Base-by-base conservation (phyloP, 2,797 vertebrate species). In the Nyctalus aviator region DNA sequence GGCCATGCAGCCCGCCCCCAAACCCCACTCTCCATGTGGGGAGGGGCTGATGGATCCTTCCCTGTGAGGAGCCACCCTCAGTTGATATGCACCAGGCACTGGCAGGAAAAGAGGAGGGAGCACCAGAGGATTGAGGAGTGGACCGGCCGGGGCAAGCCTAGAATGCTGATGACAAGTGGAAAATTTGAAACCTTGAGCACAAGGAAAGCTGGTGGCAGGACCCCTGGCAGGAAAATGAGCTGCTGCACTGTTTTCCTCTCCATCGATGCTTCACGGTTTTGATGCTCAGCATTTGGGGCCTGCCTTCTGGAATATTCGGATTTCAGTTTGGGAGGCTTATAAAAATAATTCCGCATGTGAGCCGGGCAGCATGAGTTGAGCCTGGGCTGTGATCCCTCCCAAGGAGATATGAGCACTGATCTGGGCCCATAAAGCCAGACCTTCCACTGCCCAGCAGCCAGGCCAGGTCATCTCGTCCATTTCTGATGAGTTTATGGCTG, bases 111-210 rank as follows among this genome's bases (percentile, higher is more conserved):
- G 64, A 89, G 59, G 85, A 93, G 69, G 50, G 41, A 90, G 85
- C 3, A 2, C 77, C 2, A 5, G 76, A 95, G 77, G 69, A 91
- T 89, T 59, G 41, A 53, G 89, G 55, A 94, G 91, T 91, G 77
- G 87, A 94, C 69, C 53, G 69, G 32, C 8, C 27, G 44, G 55
- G 68, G 87, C 17, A 4, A 83, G 72, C 12, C 76, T 14, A 0
- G 81, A 84, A 96, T 94, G 93, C 77, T 94, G 95, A 95, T 96
- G 89, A 71, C 69, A 90, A 91, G 46, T 91, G 95, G 89, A 91
- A 96, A 93, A 72, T 94, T 72, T 94, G 87, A 79, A 73, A 83
- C 53, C 57, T 66, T 50, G 20, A 32, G 41, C 48, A 69, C 77
- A 50, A 85, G 59, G 57, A 57, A 82, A 94, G 37, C 44, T 89